Evolutionary conservation across 2,888 invertebrate species (phyloP), one percentile per base, ranked within the genome.

Genomic region (Koerneria pararmatus): DNA sequence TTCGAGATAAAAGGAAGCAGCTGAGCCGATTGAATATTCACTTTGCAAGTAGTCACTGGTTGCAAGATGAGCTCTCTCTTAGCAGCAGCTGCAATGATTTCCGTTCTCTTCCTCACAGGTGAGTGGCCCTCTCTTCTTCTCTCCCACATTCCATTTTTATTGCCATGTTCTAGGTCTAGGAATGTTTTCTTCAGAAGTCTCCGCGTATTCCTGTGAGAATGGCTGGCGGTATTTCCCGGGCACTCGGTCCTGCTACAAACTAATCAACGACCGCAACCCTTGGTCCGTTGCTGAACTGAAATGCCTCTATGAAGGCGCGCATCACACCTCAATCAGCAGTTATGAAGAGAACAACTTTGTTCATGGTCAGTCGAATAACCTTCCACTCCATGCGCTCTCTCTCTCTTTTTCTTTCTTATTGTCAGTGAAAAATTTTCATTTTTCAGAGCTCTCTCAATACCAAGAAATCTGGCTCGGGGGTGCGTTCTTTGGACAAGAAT

Each of bases 271-370:
- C 58, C 69, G 66, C 41, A 65, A 66, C 37, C 64, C 68, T 31
- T 71, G 74, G 67, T 77, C 77, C 46, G 73, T 78, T 22, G 75
- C 77, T 37, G 79, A 79, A 65, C 78, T 80, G 73, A 76, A 78
- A 53, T 80, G 80, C 66, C 73, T 76, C 57, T 80, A 80, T 73
- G 73, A 77, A 68, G 80, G 79, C 49, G 79, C 74, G 37, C 80
- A 80, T 56, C 80, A 80, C 62, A 71, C 72, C 31, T 76, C 80
- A 22, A 73, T 80, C 57, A 73, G 72, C 56, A 73, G 72, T 66
- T 60, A 70, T 19, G 74, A 74, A 68, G 80, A 80, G 66, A 80
- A 80, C 67, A 74, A 77, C 67, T 80, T 80, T 68, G 76, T 80
- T 31, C 70, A 77, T 57, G 77, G 77, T 78, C 32, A 73, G 73